phyloP scores from a whole-genome alignment of 1,140 invertebrate species.

The Cotesia glomerata region DNA sequence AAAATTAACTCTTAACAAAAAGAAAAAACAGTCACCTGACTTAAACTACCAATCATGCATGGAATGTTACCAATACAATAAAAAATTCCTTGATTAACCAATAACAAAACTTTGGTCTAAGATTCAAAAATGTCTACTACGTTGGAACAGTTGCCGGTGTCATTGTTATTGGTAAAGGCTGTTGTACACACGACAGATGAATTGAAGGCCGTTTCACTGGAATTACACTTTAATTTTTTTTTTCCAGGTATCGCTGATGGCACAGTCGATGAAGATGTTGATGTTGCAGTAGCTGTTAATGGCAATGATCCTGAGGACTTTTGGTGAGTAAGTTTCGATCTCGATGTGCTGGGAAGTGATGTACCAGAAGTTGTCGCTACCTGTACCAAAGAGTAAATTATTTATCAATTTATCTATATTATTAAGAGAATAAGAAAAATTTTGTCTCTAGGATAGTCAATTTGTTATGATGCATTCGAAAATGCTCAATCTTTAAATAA shows the following conservation, averaged over 20 bases:
- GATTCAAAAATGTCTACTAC: conserved; percentile 35
- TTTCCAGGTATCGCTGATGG: not conserved
- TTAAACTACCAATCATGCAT: no score
- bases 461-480: no score
- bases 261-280: conserved; percentile 4
- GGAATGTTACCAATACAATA: no score
- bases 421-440: not conserved
- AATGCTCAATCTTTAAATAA: no score
- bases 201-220: conserved; percentile 32
- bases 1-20: no score
- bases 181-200: conserved; percentile 27
- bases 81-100: not conserved
- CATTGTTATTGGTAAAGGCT: conserved; percentile 28
- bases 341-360: conserved; percentile 25
- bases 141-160: conserved; percentile 31
- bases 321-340: conserved; percentile 29
- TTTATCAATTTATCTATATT: not conserved
- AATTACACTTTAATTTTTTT: conserved; percentile 9
- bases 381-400: conserved; percentile 38
- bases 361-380: conserved; percentile 50
- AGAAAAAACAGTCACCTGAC: no score
- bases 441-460: no score
- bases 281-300: conserved; percentile 11
- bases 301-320: conserved; percentile 37
- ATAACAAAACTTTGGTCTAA: conserved; percentile 7